These are phyloP conservation scores for Lathronympha strigana DNA, from an alignment of 2,888 invertebrate species.

Conservation along the genomic window DNA sequence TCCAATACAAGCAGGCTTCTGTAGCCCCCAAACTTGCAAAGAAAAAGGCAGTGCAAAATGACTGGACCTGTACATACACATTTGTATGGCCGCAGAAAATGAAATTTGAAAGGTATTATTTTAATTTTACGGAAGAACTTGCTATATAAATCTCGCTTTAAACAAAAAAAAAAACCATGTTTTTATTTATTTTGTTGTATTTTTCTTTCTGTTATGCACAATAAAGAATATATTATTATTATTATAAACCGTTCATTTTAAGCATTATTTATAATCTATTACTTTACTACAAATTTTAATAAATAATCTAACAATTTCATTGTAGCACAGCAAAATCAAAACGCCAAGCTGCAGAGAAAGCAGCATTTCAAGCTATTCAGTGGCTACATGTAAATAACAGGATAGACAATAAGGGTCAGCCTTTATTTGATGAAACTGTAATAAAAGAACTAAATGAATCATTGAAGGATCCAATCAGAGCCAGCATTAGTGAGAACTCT, in stretches of 20 bases:
- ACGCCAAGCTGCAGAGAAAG: constrained; percentile 78
- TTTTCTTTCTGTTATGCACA: no score
- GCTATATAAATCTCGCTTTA: no score
- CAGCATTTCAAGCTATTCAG: constrained; percentile 80
- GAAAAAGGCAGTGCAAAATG: constrained; percentile 63
- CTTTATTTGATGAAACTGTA: constrained; percentile 73
- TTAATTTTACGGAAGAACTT: background rate
- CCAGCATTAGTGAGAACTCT: constrained; percentile 63
- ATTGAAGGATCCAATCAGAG: constrained; percentile 60
- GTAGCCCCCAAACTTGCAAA: constrained; percentile 54
- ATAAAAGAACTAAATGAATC: constrained; percentile 61
- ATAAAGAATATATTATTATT: no score
- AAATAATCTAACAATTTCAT: constrained; percentile 11
- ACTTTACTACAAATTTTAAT: no score
- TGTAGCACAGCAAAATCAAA: constrained; percentile 78
- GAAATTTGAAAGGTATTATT: constrained; percentile 75
- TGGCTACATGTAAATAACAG: constrained; percentile 79
- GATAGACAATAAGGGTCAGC: constrained; percentile 76
- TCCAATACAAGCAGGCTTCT: constrained; percentile 50
- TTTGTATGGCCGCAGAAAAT: constrained; percentile 84
- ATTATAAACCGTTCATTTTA: no score
- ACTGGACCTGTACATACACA: constrained; percentile 82
- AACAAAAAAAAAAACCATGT: no score
- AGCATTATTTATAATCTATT: no score
- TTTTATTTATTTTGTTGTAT: no score